Evolutionary conservation across 2,888 invertebrate species (phyloP), one percentile per base, ranked within the genome.

Genomic region (Agonopterix heracliana): DNA sequence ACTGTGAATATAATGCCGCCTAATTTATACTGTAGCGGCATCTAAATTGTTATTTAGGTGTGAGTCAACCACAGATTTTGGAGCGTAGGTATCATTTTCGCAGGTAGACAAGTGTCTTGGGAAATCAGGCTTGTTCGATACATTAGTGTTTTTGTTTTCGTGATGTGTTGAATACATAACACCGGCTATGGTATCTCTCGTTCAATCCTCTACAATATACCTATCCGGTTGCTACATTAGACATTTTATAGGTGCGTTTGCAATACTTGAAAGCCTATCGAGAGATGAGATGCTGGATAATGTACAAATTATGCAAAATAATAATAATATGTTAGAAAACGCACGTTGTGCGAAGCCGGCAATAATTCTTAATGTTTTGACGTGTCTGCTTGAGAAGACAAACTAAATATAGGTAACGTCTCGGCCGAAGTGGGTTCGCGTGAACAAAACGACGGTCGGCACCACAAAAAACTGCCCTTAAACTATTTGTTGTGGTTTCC

Each of bases 401-500:
- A 57, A 53, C 54, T 53, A 56, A 53, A 55, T 56, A 56, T 57
- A 58, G 49, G 52, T 53, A 55, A 57, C 54, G 53, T 54, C 50
- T 54, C 50, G 56, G 52, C 45, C 48, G 49, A 52, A 54, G 57
- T 68, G 66, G 70, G 73, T 74, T 77, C 63, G 76, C 78, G 76
- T 76, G 71, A 79, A 81, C 78, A 76, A 79, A 78, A 79, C 76
- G 73, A 74, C 74, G 74, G 70, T 71, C 73, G 71, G 68, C 59
- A 54, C 65, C 66, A 81, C 76, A 83, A 84, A 84, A 85, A 84
- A 78, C 68, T 70, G 78, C 83, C 80, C 80, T 76, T 77, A 47
- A 81, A 78, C 81, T 83, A 85, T 87, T 85, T 84, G 83, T 85
- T 82, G 81, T 86, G 79, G 82, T 82, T 84, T 82, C 78, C 73